A percentile compares a stretch with the other conserved stretches of the same genome.
phyloP scores from a whole-genome alignment of 2,888 invertebrate species.

The Arctia plantaginis region DNA sequence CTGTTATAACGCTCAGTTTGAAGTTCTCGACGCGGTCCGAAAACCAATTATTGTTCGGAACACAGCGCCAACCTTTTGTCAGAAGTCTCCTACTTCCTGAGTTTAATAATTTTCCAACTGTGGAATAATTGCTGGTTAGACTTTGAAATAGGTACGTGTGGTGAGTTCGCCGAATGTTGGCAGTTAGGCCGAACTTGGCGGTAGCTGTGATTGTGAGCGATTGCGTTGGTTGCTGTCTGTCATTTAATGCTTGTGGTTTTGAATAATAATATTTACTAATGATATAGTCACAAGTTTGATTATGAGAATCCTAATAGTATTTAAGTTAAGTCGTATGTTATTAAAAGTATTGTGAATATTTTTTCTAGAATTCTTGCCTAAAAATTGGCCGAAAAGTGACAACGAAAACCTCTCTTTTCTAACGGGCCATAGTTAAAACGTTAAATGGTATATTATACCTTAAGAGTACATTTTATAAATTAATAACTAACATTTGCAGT shows the following conservation, averaged over 20 bases:
- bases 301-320: neutral
- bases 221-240: conserved; percentile 5
- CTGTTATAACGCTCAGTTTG: conserved; percentile 50
- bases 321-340: neutral
- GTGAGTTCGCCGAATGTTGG: conserved; percentile 39
- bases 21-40: conserved; percentile 59
- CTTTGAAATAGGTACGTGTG: conserved; percentile 52
- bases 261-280: neutral
- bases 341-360: neutral
- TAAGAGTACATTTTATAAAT: too few relatives aligned
- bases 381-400: neutral
- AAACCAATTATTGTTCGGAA: conserved; percentile 70
- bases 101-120: conserved; percentile 59
- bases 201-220: neutral
- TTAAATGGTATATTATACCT: neutral
- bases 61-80: conserved; percentile 54
- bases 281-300: neutral
- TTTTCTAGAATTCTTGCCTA: neutral
- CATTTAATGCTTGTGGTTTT: conserved; percentile 4
- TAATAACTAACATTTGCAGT: too few relatives aligned
- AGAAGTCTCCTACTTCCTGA: conserved; percentile 49
- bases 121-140: conserved; percentile 55
- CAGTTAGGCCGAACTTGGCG: conserved; percentile 20
- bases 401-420: neutral
- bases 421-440: too few relatives aligned